A percentile compares a stretch with the other conserved stretches of the same genome.
Conservation (phyloP, 2,888 invertebrate species). For the Geophilus truncorum region DNA sequence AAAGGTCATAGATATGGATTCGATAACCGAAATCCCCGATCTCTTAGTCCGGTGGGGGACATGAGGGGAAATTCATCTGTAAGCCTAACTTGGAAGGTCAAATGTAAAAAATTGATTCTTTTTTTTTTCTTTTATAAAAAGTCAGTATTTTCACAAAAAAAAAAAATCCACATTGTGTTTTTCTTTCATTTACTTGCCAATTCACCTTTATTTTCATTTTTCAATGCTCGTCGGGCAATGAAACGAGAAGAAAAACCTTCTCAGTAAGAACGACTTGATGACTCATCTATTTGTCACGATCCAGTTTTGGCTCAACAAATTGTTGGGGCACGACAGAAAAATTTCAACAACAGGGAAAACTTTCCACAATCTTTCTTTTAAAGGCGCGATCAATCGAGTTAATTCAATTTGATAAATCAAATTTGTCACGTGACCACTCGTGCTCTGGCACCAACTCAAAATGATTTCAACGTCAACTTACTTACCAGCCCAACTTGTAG, state of each 20-base stretch:
- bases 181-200: not conserved
- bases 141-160: too few relatives aligned
- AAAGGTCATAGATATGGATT: too few relatives aligned
- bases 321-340: not conserved
- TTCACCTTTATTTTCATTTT: not conserved
- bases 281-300: constrained; percentile 4
- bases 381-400: not conserved
- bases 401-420: not conserved
- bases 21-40: too few relatives aligned
- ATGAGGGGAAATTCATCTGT: too few relatives aligned
- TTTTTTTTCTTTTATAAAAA: too few relatives aligned
- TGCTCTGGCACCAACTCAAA: not conserved
- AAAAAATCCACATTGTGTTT: too few relatives aligned
- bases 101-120: too few relatives aligned
- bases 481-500: constrained; percentile 32
- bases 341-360: not conserved
- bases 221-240: not conserved
- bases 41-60: too few relatives aligned
- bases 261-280: not conserved
- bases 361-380: not conserved
- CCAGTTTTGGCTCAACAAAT: not conserved
- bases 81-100: too few relatives aligned
- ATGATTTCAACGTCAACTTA: not conserved
- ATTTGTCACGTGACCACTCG: not conserved
- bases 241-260: not conserved